A percentile compares a stretch with the other conserved stretches of the same genome.
Conservation (phyloP, 2,888 invertebrate genomes). For the Theretra japonica region DNA sequence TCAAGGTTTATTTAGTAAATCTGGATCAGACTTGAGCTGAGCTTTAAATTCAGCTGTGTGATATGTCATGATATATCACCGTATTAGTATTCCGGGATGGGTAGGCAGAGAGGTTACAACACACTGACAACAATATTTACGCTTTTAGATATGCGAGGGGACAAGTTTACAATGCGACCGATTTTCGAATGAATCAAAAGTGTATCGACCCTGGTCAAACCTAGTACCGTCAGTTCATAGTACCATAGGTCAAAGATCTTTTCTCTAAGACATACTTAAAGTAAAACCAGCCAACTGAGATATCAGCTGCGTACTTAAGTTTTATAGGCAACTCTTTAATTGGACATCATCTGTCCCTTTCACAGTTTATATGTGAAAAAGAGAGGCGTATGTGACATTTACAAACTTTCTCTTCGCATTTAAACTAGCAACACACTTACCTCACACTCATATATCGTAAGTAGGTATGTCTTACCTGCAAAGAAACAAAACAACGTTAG, state of each 20-base stretch:
- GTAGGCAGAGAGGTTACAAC: neutral
- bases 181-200: neutral
- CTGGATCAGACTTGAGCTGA: too few species aligned
- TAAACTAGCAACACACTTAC: conserved; percentile 45
- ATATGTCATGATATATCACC: neutral
- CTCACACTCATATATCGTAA: conserved; percentile 43
- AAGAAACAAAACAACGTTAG: conserved; percentile 44
- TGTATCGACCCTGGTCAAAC: neutral
- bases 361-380: neutral
- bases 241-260: neutral
- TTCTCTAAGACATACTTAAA: neutral
- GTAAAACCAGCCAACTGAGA: conserved; percentile 30
- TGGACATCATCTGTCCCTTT: neutral
- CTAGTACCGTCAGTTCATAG: neutral
- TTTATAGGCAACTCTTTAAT: conserved; percentile 22
- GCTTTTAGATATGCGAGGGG: neutral
- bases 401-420: conserved; percentile 28
- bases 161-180: neutral
- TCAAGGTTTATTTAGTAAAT: too few species aligned
- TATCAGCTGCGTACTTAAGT: conserved; percentile 14
- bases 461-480: conserved; percentile 59
- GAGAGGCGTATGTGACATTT: conserved; percentile 10
- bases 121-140: neutral
- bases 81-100: neutral
- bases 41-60: neutral